Evolutionary conservation across 2,888 invertebrate genomes (phyloP).

Genomic region (Clanis bilineata): DNA sequence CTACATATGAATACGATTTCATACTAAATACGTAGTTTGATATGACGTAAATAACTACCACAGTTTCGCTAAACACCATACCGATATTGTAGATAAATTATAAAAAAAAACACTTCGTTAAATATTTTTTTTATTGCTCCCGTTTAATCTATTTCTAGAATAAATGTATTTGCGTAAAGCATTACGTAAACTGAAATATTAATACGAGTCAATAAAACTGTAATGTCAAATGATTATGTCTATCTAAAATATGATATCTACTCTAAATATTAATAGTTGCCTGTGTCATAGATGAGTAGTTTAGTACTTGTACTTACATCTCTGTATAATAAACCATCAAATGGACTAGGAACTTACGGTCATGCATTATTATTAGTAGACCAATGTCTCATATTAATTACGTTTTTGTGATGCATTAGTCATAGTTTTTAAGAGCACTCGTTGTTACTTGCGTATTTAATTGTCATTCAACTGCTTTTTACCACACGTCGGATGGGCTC

Average conservation of each 20-base stretch:
- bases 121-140: neutral
- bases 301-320: too few species aligned
- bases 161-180: neutral
- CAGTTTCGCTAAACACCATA: neutral
- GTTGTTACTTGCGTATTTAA: neutral
- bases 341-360: neutral
- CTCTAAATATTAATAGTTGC: neutral
- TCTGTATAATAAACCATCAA: neutral
- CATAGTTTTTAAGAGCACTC: neutral
- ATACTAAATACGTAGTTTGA: slow-evolving; percentile 18
- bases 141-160: neutral
- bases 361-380: neutral
- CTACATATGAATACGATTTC: slow-evolving; percentile 20
- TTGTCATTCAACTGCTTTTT: neutral
- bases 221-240: neutral
- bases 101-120: neutral
- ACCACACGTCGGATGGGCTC: neutral
- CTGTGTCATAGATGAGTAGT: too few species aligned
- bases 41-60: neutral
- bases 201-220: neutral
- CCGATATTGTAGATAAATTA: neutral
- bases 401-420: neutral
- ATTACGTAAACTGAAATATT: neutral
- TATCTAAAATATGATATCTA: neutral
- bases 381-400: slow-evolving; percentile 7